Conservation (phyloP, 2,888 invertebrate genomes). For the Notodromas monacha region DNA sequence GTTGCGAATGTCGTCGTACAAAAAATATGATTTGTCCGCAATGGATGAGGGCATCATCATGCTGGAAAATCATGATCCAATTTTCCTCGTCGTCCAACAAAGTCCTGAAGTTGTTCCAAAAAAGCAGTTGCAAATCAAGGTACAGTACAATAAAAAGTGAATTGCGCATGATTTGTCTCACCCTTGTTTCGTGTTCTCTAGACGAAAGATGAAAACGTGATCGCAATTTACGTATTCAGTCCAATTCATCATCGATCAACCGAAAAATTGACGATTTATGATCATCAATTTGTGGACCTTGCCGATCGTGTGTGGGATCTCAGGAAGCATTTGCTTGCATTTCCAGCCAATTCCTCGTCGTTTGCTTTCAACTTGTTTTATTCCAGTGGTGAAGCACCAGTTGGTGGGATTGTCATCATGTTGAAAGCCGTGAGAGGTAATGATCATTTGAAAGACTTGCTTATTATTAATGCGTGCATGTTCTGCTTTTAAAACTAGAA, state of each 20-base stretch:
- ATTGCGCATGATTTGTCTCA: neutral
- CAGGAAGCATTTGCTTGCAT: slow-evolving; percentile 36
- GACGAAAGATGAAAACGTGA: slow-evolving; percentile 19
- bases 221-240: slow-evolving; percentile 61
- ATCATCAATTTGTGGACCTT: slow-evolving; percentile 30
- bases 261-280: slow-evolving; percentile 44
- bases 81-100: slow-evolving; percentile 22
- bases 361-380: slow-evolving; percentile 46
- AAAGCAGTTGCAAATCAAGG: slow-evolving; percentile 5
- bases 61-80: slow-evolving; percentile 35
- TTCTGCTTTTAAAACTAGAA: too few species aligned
- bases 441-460: slow-evolving; percentile 5
- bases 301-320: slow-evolving; percentile 10
- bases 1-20: slow-evolving; percentile 22
- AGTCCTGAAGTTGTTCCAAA: too few species aligned
- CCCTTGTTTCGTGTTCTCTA: slow-evolving; percentile 9
- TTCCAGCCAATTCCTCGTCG: slow-evolving; percentile 57
- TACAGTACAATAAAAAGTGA: too few species aligned
- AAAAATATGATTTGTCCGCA: neutral
- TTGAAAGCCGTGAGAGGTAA: slow-evolving; percentile 29
- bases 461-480: slow-evolving; percentile 5
- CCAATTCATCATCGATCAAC: slow-evolving; percentile 59
- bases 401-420: slow-evolving; percentile 48
- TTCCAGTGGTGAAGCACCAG: slow-evolving; percentile 36
- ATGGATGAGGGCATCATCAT: slow-evolving; percentile 20